A percentile compares a stretch with the other conserved stretches of the same genome.
Evolutionary conservation across 2,113 vertebrate species (phyloP).

Genomic region (Fregetta grallaria): DNA sequence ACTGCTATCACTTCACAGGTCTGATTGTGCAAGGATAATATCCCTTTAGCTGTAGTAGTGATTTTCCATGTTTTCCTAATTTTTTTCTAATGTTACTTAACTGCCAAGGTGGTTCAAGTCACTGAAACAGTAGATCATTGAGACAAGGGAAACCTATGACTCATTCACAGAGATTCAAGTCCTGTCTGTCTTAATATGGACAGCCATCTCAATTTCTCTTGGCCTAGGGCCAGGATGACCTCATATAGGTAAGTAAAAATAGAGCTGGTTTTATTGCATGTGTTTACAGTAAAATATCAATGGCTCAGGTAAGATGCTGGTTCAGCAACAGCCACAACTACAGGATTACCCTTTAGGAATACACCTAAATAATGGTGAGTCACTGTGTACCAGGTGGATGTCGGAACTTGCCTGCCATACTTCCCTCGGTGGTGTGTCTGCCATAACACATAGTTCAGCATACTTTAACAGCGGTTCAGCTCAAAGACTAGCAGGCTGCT

Average conservation of each 20-base stretch:
- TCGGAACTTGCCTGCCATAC: neutral
- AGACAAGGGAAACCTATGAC: neutral
- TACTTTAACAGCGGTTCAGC: neutral
- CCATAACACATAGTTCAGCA: neutral
- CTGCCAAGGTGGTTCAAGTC: neutral
- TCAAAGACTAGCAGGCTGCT: neutral
- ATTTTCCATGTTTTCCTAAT: neutral
- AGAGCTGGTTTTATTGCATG: neutral
- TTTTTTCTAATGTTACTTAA: neutral
- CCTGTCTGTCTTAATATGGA: neutral
- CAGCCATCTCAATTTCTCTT: neutral
- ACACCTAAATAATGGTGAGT: neutral
- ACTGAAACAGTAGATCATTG: neutral
- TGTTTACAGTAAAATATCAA: neutral
- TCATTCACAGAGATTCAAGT: neutral
- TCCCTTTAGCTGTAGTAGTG: neutral
- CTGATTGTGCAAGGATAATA: neutral
- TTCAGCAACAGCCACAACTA: neutral
- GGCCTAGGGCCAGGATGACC: neutral
- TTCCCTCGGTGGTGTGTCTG: fast-evolving
- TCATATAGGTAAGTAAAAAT: neutral
- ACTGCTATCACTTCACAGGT: neutral
- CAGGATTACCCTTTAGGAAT: neutral
- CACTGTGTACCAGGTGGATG: neutral
- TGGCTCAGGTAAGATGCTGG: neutral